A percentile compares a stretch with the other conserved stretches of the same genome.
These are phyloP conservation scores for Bergia puertoricense DNA, from an alignment of 92 coral and sea anemone genomes.

Conservation along the genomic window DNA sequence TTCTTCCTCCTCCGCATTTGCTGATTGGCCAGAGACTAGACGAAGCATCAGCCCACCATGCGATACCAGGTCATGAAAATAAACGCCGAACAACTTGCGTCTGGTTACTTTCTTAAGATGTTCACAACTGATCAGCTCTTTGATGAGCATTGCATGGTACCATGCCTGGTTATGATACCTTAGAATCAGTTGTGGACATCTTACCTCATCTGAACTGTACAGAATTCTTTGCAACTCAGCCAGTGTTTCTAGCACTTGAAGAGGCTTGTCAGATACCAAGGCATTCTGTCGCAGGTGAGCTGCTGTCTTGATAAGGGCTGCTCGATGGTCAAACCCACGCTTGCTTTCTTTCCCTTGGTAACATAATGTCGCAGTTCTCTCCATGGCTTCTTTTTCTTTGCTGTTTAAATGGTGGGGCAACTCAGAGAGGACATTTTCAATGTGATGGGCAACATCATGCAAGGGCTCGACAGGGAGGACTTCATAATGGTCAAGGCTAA, in stretches of 20 bases:
- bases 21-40: constrained; percentile 18
- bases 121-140: constrained; percentile 7
- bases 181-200: constrained; percentile 38
- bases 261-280: constrained; percentile 27
- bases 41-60: constrained; percentile 8
- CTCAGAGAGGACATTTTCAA: constrained; percentile 40
- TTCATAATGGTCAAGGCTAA: constrained; percentile 42
- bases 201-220: constrained; percentile 18
- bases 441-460: constrained; percentile 50
- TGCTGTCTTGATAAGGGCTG: constrained; percentile 41
- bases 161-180: constrained; percentile 32
- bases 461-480: constrained; percentile 48
- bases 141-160: constrained; percentile 46
- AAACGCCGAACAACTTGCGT: constrained; percentile 45
- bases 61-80: constrained; percentile 18
- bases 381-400: constrained; percentile 27
- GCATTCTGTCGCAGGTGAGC: not conserved
- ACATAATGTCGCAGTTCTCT: constrained; percentile 17
- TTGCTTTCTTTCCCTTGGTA: constrained; percentile 46
- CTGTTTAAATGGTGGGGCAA: constrained; percentile 42
- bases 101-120: constrained; percentile 31
- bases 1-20: constrained; percentile 45
- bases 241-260: constrained; percentile 39
- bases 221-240: constrained; percentile 54
- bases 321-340: constrained; percentile 47